Evolutionary conservation across 92 coral and sea anemone species (phyloP).

Genomic region (Parazoanthus swiftii): DNA sequence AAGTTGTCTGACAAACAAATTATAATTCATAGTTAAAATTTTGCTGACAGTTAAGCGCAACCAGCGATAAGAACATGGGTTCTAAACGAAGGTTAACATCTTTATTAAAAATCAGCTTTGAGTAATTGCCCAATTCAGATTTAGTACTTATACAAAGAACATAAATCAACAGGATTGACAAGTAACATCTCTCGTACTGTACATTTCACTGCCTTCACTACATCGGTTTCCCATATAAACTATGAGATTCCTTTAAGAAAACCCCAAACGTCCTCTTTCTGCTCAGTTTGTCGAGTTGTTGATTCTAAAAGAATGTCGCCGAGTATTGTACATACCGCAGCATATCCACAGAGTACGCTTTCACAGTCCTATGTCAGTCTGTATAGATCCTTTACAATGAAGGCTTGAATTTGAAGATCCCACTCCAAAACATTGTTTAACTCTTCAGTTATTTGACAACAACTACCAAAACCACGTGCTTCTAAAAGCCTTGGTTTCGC

Average conservation of each 20-base stretch:
- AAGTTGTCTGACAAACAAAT: neutral
- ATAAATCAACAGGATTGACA: too few relatives aligned
- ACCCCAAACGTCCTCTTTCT: neutral
- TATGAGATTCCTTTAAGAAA: neutral
- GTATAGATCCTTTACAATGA: neutral
- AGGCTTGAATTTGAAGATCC: neutral
- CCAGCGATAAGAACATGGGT: neutral
- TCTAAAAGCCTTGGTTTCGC: neutral
- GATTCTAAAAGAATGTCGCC: neutral
- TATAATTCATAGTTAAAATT: too few relatives aligned
- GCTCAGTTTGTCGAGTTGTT: neutral
- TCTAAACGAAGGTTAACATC: neutral
- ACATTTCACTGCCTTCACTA: too few relatives aligned
- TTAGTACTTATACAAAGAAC: neutral
- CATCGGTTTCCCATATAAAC: too few relatives aligned
- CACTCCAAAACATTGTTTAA: neutral
- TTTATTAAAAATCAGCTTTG: neutral
- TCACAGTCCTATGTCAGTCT: neutral
- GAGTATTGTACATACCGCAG: slow-evolving; percentile 28
- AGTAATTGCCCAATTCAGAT: too few relatives aligned
- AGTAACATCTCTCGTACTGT: neutral
- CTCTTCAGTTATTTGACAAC: neutral
- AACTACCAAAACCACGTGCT: slow-evolving; percentile 9
- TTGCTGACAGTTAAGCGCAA: neutral
- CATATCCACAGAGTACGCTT: neutral